Evolutionary conservation across 2,888 invertebrate species (phyloP).

Genomic region (Tetramorium bicarinatum): DNA sequence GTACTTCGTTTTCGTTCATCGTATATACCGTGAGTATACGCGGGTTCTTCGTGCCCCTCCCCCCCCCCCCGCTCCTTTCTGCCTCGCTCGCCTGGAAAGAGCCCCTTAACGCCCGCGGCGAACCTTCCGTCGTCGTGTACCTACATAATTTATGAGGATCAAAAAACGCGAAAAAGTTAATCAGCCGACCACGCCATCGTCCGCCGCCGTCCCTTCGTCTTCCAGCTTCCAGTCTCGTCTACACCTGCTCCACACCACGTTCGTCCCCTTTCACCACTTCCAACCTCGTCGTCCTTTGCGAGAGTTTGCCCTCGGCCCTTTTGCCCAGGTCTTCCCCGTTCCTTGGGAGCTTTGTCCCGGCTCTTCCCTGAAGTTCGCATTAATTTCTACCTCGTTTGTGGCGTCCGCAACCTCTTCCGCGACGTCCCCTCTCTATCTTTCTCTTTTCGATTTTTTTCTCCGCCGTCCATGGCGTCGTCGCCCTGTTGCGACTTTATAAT

Average conservation of each 20-base stretch:
- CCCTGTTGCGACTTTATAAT: conserved; percentile 44
- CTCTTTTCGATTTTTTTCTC: not conserved
- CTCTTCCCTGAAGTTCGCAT: conserved; percentile 49
- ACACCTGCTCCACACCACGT: conserved; percentile 51
- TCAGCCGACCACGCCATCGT: conserved; percentile 68
- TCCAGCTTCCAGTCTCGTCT: conserved; percentile 55
- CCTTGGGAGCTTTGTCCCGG: conserved; percentile 51
- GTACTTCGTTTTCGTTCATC: conserved; percentile 16
- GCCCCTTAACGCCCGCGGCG: conserved; percentile 64
- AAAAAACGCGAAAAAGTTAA: conserved; percentile 78
- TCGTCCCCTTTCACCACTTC: conserved; percentile 18
- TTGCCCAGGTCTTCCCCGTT: conserved; percentile 37
- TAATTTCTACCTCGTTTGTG: conserved; percentile 58
- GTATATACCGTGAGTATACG: conserved; percentile 15
- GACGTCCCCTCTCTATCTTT: conserved; percentile 11
- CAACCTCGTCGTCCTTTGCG: conserved; percentile 34
- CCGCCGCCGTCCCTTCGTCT: conserved; percentile 21
- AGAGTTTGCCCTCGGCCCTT: conserved; percentile 52
- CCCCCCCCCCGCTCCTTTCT: not conserved
- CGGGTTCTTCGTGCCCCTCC: not conserved
- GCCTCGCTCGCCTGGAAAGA: conserved; percentile 35
- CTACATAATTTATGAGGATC: conserved; percentile 77
- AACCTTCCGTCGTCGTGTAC: conserved; percentile 63
- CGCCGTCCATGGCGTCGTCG: conserved; percentile 14
- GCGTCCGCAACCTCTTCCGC: conserved; percentile 47